Evolutionary conservation across 2,888 invertebrate species (phyloP), one percentile per base, ranked within the genome.

Genomic region (Epinotia ramella): DNA sequence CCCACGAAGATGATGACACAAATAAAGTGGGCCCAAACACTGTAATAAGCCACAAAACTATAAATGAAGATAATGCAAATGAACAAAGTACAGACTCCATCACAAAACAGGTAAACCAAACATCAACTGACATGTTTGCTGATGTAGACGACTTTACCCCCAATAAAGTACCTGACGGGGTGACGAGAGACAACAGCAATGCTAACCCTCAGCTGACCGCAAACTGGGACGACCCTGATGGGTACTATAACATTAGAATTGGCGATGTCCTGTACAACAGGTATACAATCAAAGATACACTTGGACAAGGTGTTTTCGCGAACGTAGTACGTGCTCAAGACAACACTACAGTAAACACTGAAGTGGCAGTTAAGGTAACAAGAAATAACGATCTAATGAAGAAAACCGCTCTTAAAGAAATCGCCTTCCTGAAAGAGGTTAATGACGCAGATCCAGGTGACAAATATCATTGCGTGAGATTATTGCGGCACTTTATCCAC

Each of bases 321-420:
- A 99, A 99, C 91, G 99, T 99, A 67, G 97, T 99, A 3, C 95
- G 98, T 80, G 99, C 98, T 40, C 95, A 98, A 85, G 99, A 99
- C 89, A 97, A 96, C 84, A 97, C 97, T 5, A 95, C 97, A 77
- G 97, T 96, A 71, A 97, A 96, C 89, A 96, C 96, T 82, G 98
- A 99, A 90, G 98, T 99, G 11, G 99, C 99, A 73, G 98, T 99
- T 60, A 99, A 99, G 95, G 99, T 99, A 81, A 99, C 99, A 82
- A 96, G 99, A 83, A 99, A 99, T 93, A 99, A 99, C 94, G 99
- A 99, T 91, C 97, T 99, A 82, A 99, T 99, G 99, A 98, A 98
- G 90, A 99, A 98, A 95, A 99, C 99, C 44, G 99, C 99, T 65
- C 92, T 99, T 75, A 98, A 99, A 86, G 99, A 99, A 92, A 94